phyloP scores from a whole-genome alignment of 2,113 vertebrate genomes.

The Trichomycterus rosablanca region DNA sequence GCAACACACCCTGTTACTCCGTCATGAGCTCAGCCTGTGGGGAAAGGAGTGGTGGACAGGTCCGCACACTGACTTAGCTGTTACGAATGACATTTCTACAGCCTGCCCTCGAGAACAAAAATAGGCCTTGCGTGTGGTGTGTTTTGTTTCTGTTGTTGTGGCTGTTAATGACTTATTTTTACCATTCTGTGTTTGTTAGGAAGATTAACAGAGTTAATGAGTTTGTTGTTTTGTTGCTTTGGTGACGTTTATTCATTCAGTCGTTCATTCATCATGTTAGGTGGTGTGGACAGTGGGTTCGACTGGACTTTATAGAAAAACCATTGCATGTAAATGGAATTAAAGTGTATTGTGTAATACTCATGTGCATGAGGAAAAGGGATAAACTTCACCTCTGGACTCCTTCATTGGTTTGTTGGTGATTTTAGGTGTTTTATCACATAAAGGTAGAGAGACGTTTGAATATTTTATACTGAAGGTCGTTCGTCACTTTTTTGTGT shows the following conservation, averaged over 20 bases:
- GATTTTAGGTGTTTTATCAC: not conserved
- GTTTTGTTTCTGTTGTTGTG: not conserved
- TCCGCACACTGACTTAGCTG: conserved; percentile 16
- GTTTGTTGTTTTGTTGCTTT: conserved; percentile 29
- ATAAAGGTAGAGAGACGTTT: conserved; percentile 1
- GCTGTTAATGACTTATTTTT: not conserved
- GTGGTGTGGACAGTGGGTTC: not conserved
- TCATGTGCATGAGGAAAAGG: not conserved
- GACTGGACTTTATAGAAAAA: not conserved
- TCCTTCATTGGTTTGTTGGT: not conserved
- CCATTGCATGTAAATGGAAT: not conserved
- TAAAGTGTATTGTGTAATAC: not conserved
- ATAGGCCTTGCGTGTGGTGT: not conserved
- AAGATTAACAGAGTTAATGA: not conserved
- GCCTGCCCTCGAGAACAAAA: not conserved
- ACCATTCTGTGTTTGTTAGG: not conserved
- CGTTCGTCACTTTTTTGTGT: not conserved
- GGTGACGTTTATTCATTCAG: conserved; percentile 14
- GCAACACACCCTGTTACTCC: conserved; percentile 16
- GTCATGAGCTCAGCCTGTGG: conserved; percentile 7
- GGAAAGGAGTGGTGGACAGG: conserved; percentile 24
- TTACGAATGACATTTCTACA: conserved; percentile 14
- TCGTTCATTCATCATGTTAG: too few species aligned
- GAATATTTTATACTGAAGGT: not conserved
- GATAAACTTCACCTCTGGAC: not conserved